phyloP scores from a whole-genome alignment of 2,888 invertebrate species.

The Tachina fera region DNA sequence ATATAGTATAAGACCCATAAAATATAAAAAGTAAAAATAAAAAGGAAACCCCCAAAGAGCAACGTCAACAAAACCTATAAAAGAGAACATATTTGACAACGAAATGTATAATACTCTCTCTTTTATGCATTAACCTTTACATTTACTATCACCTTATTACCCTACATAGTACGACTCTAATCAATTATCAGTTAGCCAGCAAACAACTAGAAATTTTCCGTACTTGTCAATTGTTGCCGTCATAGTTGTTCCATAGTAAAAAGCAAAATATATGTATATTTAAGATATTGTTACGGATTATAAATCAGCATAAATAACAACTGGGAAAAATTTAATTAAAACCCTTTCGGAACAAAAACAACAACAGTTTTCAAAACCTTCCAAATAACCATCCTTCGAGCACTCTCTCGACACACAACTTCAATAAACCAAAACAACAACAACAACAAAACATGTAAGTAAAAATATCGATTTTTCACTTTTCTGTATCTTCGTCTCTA shows the following conservation, averaged over 20 bases:
- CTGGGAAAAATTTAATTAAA: conserved; percentile 37
- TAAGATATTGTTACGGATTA: conserved; percentile 36
- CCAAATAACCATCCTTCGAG: conserved; percentile 54
- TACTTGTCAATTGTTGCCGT: conserved; percentile 52
- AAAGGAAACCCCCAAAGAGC: conserved; percentile 45
- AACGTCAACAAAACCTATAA: conserved; percentile 59
- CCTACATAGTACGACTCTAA: conserved; percentile 38
- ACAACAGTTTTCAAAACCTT: conserved; percentile 65
- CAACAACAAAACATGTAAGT: conserved; percentile 59
- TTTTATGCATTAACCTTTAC: conserved; percentile 29
- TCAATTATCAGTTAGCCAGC: conserved; percentile 46
- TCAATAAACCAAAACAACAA: conserved; percentile 41
- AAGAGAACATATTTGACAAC: conserved; percentile 61
- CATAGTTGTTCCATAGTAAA: conserved; percentile 3
- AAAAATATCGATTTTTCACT: conserved; percentile 60
- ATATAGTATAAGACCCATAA: conserved; percentile 41
- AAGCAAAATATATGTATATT: conserved; percentile 5
- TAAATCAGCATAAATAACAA: conserved; percentile 40
- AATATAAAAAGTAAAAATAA: conserved; percentile 31
- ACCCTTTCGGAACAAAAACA: conserved; percentile 65
- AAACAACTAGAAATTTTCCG: conserved; percentile 65
- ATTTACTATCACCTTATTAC: conserved; percentile 18
- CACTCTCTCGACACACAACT: conserved; percentile 51
- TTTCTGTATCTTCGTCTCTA: conserved; percentile 10
- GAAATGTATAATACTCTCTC: conserved; percentile 57